Evolutionary conservation across 2,888 invertebrate genomes (phyloP).

Genomic region (Chalcosyrphus nemorum): DNA sequence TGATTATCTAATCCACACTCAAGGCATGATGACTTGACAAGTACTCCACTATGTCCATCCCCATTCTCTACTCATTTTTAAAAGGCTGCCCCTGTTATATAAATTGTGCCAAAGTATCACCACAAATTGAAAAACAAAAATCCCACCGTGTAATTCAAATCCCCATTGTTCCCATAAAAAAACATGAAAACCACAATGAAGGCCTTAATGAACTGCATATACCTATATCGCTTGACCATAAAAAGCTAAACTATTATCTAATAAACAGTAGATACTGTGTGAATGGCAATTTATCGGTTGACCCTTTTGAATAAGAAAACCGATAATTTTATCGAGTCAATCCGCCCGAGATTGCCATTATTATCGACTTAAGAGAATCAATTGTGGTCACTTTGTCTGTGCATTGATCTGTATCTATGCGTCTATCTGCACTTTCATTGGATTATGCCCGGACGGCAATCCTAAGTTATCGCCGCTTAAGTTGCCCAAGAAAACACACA

Average conservation of each 20-base stretch:
- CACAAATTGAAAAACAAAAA: no score
- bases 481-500: conserved; percentile 36
- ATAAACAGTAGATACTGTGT: conserved; percentile 5
- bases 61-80: no score
- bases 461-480: conserved; percentile 59
- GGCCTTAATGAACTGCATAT: no score
- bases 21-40: no score
- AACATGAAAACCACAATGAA: no score
- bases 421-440: conserved; percentile 34
- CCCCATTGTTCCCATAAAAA: no score
- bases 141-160: no score
- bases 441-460: conserved; percentile 45
- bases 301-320: conserved; percentile 1
- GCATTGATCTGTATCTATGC: not conserved
- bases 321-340: conserved; percentile 45
- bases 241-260: not conserved
- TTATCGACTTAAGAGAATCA: conserved; percentile 42
- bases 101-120: no score
- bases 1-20: no score
- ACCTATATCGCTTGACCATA: not conserved
- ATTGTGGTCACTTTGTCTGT: conserved; percentile 24
- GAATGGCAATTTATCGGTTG: conserved; percentile 26
- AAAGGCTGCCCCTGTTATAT: no score
- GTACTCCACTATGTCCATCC: no score
- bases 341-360: conserved; percentile 38